Base-by-base conservation (phyloP, 1,140 invertebrate species). In the Dreissena polymorpha region DNA sequence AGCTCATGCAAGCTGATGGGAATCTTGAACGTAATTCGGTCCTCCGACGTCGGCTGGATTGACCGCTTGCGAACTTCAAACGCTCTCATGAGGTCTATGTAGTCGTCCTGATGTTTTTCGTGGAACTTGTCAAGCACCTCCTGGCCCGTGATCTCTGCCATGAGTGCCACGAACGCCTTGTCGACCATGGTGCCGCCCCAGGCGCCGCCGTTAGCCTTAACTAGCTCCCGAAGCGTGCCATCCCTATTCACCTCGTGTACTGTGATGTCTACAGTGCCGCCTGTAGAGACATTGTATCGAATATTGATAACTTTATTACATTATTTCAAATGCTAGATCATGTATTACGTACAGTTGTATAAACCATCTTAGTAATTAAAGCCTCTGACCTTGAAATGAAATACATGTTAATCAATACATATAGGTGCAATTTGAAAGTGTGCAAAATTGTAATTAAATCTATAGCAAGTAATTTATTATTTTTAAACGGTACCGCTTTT, bases 161-260 rank as follows among this genome's bases (percentile, higher is more conserved):
- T 3, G 21, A 84, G 77, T 8, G 81, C 55, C 0, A 55, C 10
- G 27, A 86, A 84, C 2, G 49, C 55, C 68, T 81, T 51, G 50
- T 86, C 82, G n/a, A 84, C 75, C 18, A 63, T 64, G 60, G 67
- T 84, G 10, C 85, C 85, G n/a, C 82, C 85, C 76, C 85, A 86
- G 12, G 50, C n/a, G 27, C 82, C 82, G 7, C 85, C 85, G 27
- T 63, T 77, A 13, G 85, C 71, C 25, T 49, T 50, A 18, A 63
- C 25, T 10, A 81, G 23, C 13, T 86, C 85, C 53, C 57, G n/a
- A 10, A 86, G 21, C 53, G 55, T 71, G 16, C 78, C 82, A 16
- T 81, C 68, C 49, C 65, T 23, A n/a, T 50, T 50, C n/a, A 65
- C 64, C 21, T 60, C 23, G 50, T 86, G 82, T 10, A 82, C 82